Base-by-base conservation (phyloP, 2,888 invertebrate species). In the Gastrophysa polygoni region DNA sequence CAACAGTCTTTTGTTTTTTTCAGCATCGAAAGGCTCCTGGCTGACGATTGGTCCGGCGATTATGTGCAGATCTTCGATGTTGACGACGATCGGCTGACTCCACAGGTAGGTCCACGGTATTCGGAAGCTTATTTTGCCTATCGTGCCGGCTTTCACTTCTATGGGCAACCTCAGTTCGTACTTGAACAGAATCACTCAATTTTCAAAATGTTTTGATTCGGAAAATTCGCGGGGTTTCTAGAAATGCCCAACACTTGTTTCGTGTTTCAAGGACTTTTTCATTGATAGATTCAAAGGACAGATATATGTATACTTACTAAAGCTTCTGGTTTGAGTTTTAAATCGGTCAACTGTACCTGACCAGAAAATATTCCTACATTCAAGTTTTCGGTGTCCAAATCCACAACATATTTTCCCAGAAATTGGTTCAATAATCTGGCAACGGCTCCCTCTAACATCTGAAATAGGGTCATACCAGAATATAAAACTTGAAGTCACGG, bases 301-400 rank as follows among this genome's bases (percentile, higher is more conserved):
- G n/a, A n/a, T n/a, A n/a, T n/a, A n/a, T n/a, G n/a, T n/a, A 7
- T 24, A 24, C 88, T 85, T 82, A 93, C 93, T 86, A 93, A 80
- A 69, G 93, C 92, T 79, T 93, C 92, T 28, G 91, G 88, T 77
- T 91, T 91, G 32, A 93, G 83, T 79, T 89, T 90, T 51, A 93
- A 82, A 75, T 93, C 91, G 1, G 87, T 88, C 55, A 93, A 85
- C 78, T 90, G 90, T 57, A 92, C 91, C 76, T 89, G 87, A 65
- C 93, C 93, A 67, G 91, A 90, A 80, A 92, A 91, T 70, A 93
- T 91, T 72, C 93, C 92, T 63, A 93, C 89, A 76, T 91, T 92
- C 52, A 93, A 86, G 78, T 92, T 91, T 82, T 92, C 92, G 0
- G 91, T 90, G 78, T 93, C 92, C 72, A 93, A 82, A 78, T 93